These are phyloP conservation scores for Corella eumyota DNA, from an alignment of 23 tunicate genomes.

Conservation along the genomic window DNA sequence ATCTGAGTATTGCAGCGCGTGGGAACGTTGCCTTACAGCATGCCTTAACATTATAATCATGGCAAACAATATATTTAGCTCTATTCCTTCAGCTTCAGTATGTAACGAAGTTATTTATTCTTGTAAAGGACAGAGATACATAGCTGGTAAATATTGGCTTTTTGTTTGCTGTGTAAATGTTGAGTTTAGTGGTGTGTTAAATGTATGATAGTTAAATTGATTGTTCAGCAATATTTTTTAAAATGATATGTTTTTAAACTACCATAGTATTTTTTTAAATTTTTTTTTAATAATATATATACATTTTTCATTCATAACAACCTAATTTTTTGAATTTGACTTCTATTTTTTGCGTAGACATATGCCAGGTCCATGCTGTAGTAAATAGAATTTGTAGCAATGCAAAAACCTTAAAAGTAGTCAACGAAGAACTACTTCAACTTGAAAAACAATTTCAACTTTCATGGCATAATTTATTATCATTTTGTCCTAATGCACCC, in stretches of 20 bases:
- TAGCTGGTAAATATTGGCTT: slow-evolving; percentile 3
- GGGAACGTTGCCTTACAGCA: slow-evolving; percentile 1
- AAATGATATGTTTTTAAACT: no score
- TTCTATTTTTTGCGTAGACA: no score
- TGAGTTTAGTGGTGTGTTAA: not conserved
- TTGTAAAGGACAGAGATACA: slow-evolving; percentile 6
- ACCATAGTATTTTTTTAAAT: no score
- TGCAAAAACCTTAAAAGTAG: no score
- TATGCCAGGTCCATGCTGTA: no score
- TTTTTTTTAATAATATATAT: no score
- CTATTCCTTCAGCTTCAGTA: slow-evolving; percentile 1
- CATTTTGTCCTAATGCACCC: not conserved
- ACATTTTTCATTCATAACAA: no score
- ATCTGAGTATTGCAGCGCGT: no score
- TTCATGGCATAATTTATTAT: not conserved
- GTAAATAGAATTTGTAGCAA: no score
- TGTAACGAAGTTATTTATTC: slow-evolving; percentile 4
- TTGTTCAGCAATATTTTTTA: no score
- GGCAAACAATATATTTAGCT: not conserved
- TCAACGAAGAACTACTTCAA: not conserved
- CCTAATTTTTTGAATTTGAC: no score
- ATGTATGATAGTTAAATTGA: not conserved
- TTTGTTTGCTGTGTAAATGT: not conserved
- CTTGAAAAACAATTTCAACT: slow-evolving; percentile 3
- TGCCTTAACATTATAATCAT: not conserved